Percentiles rank a stretch among this genome's conserved stretches.
phyloP scores from a whole-genome alignment of 2,797 vertebrate genomes.

The Clarias pachynema region DNA sequence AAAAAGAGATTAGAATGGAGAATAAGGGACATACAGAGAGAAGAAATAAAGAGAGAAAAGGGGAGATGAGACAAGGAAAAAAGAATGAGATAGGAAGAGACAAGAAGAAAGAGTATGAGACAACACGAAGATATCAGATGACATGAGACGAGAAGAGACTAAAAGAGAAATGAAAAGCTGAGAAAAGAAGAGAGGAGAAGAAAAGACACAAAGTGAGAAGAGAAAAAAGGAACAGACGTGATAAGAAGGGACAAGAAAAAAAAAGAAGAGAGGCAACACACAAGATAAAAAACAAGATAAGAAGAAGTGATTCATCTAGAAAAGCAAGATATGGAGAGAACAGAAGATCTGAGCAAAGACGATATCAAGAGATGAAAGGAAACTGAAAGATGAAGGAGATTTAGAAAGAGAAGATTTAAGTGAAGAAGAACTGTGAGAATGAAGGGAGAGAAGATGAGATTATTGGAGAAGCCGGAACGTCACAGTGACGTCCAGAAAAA shows the following conservation, averaged over 20 bases:
- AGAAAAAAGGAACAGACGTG: not conserved
- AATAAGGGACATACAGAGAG: too few species aligned
- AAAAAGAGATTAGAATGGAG: too few species aligned
- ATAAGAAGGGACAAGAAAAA: not conserved
- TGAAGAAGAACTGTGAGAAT: not conserved
- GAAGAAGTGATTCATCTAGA: not conserved
- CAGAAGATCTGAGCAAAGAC: not conserved
- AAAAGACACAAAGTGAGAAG: too few species aligned
- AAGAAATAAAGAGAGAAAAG: too few species aligned
- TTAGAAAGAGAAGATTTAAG: not conserved
- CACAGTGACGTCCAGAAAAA: not conserved
- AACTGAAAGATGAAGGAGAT: not conserved
- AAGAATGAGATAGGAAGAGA: not conserved
- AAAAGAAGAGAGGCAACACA: not conserved
- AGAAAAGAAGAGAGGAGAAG: too few species aligned
- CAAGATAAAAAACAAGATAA: not conserved
- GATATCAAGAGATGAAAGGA: not conserved
- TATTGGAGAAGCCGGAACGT: not conserved
- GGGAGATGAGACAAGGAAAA: not conserved
- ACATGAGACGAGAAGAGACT: too few species aligned
- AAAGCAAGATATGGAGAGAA: not conserved
- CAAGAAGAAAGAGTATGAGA: too few species aligned
- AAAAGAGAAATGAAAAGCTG: too few species aligned
- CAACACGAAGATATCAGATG: too few species aligned
- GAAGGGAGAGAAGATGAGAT: not conserved